Evolutionary conservation across 2,797 vertebrate genomes (phyloP).

Genomic region (Discoglossus pictus): DNA sequence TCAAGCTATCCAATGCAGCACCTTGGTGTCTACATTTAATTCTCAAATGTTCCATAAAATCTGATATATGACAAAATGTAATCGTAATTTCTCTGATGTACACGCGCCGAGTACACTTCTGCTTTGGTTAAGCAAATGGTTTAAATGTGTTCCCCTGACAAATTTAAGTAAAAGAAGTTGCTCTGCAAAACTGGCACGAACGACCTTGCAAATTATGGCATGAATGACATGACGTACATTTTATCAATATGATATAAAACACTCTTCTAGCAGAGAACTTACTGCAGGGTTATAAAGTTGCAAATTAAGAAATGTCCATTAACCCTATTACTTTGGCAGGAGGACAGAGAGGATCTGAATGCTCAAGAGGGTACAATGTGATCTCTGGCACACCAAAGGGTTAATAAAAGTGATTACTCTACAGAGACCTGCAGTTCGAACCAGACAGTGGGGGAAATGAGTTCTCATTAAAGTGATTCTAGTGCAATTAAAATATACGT

Average conservation of each 20-base stretch:
- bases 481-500: slow-evolving; percentile 40
- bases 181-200: slow-evolving; percentile 13
- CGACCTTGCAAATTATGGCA: slow-evolving; percentile 21
- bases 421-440: not conserved
- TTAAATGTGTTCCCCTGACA: too few relatives aligned
- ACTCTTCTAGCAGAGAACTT: slow-evolving; percentile 1
- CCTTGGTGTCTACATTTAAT: too few relatives aligned
- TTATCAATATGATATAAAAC: slow-evolving; percentile 23
- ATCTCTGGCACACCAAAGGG: slow-evolving; percentile 1
- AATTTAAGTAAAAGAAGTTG: slow-evolving; percentile 2
- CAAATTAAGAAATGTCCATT: slow-evolving; percentile 4
- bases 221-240: slow-evolving; percentile 20
- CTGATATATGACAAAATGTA: too few relatives aligned
- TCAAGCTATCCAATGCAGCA: too few relatives aligned
- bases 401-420: slow-evolving; percentile 26
- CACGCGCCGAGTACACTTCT: too few relatives aligned
- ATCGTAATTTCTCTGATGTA: too few relatives aligned
- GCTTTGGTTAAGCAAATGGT: too few relatives aligned
- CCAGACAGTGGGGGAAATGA: slow-evolving; percentile 17
- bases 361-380: not conserved
- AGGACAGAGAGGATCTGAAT: not conserved
- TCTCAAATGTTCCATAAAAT: too few relatives aligned
- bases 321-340: slow-evolving; percentile 11
- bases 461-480: slow-evolving; percentile 36
- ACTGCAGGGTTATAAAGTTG: slow-evolving; percentile 8